phyloP scores from a whole-genome alignment of 2,888 invertebrate genomes.

The Ophion obscuratus region DNA sequence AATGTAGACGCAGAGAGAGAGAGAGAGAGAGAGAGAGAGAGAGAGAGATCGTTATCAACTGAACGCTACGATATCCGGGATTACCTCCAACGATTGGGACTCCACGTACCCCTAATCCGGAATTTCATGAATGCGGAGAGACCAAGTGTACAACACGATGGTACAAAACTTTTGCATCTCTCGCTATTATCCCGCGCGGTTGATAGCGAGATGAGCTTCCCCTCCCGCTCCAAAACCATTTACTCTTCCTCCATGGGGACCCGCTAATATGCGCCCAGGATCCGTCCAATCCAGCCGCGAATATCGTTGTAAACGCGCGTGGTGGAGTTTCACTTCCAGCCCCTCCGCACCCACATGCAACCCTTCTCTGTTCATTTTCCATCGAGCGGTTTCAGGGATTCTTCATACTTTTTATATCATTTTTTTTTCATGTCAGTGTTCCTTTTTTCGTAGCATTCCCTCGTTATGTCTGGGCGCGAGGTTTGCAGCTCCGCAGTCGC shows the following conservation, averaged over 20 bases:
- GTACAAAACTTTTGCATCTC: slow-evolving; percentile 47
- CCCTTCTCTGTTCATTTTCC: slow-evolving; percentile 18
- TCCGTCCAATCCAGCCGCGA: slow-evolving; percentile 15
- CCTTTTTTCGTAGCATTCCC: slow-evolving; percentile 26
- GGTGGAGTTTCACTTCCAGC: slow-evolving; percentile 32
- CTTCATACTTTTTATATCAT: neutral
- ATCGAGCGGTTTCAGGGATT: slow-evolving; percentile 29
- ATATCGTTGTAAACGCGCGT: slow-evolving; percentile 39
- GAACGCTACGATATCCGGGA: slow-evolving; percentile 61
- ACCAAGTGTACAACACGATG: slow-evolving; percentile 23
- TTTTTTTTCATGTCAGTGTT: neutral
- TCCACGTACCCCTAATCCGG: slow-evolving; percentile 56
- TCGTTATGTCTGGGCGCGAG: slow-evolving; percentile 11
- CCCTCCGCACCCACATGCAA: neutral
- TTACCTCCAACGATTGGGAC: slow-evolving; percentile 53
- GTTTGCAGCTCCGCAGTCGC: slow-evolving; percentile 10
- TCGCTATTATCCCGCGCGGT: slow-evolving; percentile 24
- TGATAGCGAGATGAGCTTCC: slow-evolving; percentile 44
- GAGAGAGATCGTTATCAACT: slow-evolving; percentile 52
- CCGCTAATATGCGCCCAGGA: slow-evolving; percentile 43
- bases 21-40: neutral
- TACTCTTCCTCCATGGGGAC: slow-evolving; percentile 29
- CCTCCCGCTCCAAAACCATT: slow-evolving; percentile 33
- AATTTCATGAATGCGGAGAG: slow-evolving; percentile 40
- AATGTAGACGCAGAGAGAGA: too few relatives aligned